phyloP scores from a whole-genome alignment of 1,140 invertebrate genomes.

The Popillia japonica region DNA sequence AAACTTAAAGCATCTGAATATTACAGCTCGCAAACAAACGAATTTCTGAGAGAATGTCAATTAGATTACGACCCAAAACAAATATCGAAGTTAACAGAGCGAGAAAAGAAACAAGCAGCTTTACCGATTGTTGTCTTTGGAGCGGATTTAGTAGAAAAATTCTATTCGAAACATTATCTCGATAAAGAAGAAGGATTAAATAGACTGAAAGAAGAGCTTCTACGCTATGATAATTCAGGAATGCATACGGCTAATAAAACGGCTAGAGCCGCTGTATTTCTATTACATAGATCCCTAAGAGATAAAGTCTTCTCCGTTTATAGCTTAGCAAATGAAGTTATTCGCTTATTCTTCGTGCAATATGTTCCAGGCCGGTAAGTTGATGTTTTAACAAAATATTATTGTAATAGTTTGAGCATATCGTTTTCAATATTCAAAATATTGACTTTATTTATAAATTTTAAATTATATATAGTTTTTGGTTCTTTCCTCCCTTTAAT shows the following conservation, averaged over 20 bases:
- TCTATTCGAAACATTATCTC: conserved; percentile 92
- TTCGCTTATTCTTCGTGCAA: conserved; percentile 79
- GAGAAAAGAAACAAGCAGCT: conserved; percentile 89
- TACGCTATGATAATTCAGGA: conserved; percentile 64
- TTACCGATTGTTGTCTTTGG: conserved; percentile 91
- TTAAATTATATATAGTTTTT: no score
- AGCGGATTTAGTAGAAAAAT: conserved; percentile 87
- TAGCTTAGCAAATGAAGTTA: conserved; percentile 79
- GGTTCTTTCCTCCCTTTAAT: no score
- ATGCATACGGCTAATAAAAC: conserved; percentile 76
- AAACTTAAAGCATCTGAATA: background rate
- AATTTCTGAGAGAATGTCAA: conserved; percentile 78
- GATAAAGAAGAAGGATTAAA: conserved; percentile 90
- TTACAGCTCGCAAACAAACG: conserved; percentile 77
- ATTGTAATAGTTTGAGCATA: no score
- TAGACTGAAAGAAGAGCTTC: conserved; percentile 76
- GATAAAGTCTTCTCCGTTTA: conserved; percentile 89
- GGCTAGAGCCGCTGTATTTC: conserved; percentile 76
- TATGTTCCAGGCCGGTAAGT: conserved; percentile 78
- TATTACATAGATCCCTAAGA: conserved; percentile 78
- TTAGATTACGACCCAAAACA: conserved; percentile 63
- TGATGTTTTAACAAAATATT: background rate
- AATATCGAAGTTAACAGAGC: conserved; percentile 80
- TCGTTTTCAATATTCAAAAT: no score
- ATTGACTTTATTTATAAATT: no score